Percentiles rank a stretch among this genome's conserved stretches.
These are phyloP conservation scores for Pyrgus malvae DNA, from an alignment of 2,888 invertebrate genomes.

Conservation along the genomic window DNA sequence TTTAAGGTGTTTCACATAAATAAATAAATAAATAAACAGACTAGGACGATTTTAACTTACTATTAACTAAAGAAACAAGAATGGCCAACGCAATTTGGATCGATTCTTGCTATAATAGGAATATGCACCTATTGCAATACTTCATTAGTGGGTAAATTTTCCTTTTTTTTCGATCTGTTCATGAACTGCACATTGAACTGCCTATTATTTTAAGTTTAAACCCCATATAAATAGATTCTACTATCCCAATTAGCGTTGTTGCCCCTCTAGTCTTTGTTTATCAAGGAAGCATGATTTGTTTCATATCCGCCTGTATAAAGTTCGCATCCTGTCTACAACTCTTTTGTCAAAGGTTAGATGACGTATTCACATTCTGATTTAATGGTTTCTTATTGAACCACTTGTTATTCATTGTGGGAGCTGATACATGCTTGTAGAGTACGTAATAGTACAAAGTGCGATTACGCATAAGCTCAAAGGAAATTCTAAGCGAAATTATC, in stretches of 20 bases:
- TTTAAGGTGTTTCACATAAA: too few species aligned
- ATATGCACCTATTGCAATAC: too few species aligned
- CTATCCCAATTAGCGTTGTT: neutral
- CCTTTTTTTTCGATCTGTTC: too few species aligned
- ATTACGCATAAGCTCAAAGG: too few species aligned
- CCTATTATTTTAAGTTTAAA: conserved; percentile 23
- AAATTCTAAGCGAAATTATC: too few species aligned
- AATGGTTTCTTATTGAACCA: neutral
- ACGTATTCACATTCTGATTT: neutral
- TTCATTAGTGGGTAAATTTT: too few species aligned
- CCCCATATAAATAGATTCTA: conserved; percentile 15
- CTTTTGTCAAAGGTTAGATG: conserved; percentile 18
- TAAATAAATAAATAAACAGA: too few species aligned
- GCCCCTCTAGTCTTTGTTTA: conserved; percentile 16
- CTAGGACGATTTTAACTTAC: too few species aligned
- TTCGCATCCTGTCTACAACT: conserved; percentile 10
- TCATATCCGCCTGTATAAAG: conserved; percentile 16
- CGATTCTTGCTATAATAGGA: too few species aligned
- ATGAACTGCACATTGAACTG: conserved; percentile 43
- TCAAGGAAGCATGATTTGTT: conserved; percentile 12
- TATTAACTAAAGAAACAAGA: too few species aligned
- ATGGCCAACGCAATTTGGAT: too few species aligned
- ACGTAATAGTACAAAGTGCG: neutral
- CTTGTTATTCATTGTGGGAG: neutral
- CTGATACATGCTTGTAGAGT: neutral